phyloP scores from a whole-genome alignment of 2,797 vertebrate species.

The Pipistrellus pygmaeus region DNA sequence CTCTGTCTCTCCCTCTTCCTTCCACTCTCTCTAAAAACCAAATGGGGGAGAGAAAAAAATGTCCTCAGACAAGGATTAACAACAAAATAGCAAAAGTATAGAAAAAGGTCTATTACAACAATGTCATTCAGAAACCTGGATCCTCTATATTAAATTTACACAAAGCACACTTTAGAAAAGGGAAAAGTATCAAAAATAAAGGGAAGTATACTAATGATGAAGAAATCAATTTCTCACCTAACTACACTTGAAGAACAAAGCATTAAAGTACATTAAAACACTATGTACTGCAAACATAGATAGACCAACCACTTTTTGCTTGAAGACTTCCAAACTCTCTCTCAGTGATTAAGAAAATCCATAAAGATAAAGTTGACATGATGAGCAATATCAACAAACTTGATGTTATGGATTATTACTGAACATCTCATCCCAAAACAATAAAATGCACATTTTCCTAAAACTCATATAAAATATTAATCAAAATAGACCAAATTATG shows the following conservation, averaged over 20 bases:
- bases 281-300: background rate
- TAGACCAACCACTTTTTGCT: background rate
- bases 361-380: background rate
- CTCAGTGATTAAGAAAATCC: background rate
- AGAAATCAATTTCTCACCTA: background rate
- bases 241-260: background rate
- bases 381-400: background rate
- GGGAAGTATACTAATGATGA: rapidly evolving
- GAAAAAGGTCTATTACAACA: background rate
- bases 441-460: background rate
- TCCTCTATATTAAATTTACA: background rate
- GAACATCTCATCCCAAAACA: background rate
- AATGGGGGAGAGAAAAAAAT: too few species aligned
- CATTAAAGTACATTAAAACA: background rate
- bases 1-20: too few species aligned
- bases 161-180: background rate
- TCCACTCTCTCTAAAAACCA: too few species aligned
- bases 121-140: background rate
- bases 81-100: background rate
- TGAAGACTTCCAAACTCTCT: background rate
- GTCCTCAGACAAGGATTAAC: too few species aligned
- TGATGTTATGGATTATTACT: background rate
- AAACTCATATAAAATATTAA: background rate
- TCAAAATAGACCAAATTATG: background rate
- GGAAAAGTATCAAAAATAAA: background rate